phyloP scores from a whole-genome alignment of 64 coral and sea anemone species.

The Cladopsammia gracilis region DNA sequence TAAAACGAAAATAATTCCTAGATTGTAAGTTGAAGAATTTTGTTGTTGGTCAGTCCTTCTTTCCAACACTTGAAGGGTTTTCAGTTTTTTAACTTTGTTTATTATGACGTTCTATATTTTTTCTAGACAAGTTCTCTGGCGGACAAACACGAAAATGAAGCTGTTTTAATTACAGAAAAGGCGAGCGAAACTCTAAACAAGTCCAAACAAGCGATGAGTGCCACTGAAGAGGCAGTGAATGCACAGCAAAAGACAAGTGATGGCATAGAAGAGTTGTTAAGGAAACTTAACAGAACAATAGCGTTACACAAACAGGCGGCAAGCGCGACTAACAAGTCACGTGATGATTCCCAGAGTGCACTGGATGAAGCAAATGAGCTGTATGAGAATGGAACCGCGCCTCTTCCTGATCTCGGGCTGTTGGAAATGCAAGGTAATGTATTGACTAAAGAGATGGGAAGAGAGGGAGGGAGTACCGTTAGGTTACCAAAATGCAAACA shows the following conservation, averaged over 20 bases:
- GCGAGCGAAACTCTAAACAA: constrained; percentile 62
- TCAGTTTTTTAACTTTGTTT: not conserved
- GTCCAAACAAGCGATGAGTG: constrained; percentile 65
- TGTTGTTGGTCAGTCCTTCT: too few species aligned
- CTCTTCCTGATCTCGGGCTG: constrained; percentile 73
- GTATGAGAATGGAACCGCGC: constrained; percentile 68
- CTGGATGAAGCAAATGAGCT: constrained; percentile 63
- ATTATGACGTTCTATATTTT: not conserved
- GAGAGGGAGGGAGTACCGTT: too few species aligned
- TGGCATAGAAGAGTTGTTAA: constrained; percentile 73
- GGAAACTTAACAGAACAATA: constrained; percentile 58
- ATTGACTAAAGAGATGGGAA: not conserved
- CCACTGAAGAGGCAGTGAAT: constrained; percentile 47
- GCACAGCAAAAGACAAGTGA: constrained; percentile 68
- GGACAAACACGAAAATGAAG: constrained; percentile 80
- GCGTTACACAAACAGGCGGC: constrained; percentile 33
- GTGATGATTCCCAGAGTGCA: constrained; percentile 48
- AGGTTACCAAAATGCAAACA: too few species aligned
- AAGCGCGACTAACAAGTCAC: constrained; percentile 41
- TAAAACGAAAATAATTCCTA: too few species aligned
- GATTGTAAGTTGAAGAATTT: too few species aligned
- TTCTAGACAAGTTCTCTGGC: constrained; percentile 77
- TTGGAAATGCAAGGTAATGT: constrained; percentile 5
- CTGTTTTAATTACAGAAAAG: constrained; percentile 61
- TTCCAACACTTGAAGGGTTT: not conserved